phyloP scores from a whole-genome alignment of 1,140 invertebrate species.

The Lepidotrigona ventralis region DNA sequence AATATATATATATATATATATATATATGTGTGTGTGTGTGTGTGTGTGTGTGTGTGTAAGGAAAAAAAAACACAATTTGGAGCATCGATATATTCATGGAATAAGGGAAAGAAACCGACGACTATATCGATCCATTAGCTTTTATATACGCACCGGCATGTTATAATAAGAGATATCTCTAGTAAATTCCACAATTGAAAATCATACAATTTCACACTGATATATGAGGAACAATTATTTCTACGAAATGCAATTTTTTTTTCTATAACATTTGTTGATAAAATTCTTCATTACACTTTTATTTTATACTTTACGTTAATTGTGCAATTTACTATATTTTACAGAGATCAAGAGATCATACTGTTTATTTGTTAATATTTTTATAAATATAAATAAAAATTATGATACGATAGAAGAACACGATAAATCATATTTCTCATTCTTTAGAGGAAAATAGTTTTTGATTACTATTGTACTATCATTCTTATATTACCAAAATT shows the following conservation, averaged over 20 bases:
- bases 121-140: constrained; percentile 54
- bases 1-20: neutral
- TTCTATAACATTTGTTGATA: neutral
- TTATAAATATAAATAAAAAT: neutral
- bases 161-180: constrained; percentile 14
- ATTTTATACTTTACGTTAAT: neutral
- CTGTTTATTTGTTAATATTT: neutral
- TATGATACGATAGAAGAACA: neutral
- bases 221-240: neutral
- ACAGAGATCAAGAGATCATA: neutral
- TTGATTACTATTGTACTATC: too few species aligned
- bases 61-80: constrained; percentile 31
- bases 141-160: constrained; percentile 31
- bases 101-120: constrained; percentile 47
- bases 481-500: too few species aligned
- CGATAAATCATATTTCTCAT: too few species aligned
- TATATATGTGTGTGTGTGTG: too few species aligned
- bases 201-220: neutral
- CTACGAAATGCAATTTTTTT: neutral
- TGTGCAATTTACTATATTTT: neutral
- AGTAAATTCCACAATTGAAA: neutral
- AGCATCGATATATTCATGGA: constrained; percentile 49
- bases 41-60: too few species aligned
- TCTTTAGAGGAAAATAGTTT: too few species aligned
- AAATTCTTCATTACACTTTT: neutral